Evolutionary conservation across 2,888 invertebrate species (phyloP).

Genomic region (Chrysolina haemoptera): DNA sequence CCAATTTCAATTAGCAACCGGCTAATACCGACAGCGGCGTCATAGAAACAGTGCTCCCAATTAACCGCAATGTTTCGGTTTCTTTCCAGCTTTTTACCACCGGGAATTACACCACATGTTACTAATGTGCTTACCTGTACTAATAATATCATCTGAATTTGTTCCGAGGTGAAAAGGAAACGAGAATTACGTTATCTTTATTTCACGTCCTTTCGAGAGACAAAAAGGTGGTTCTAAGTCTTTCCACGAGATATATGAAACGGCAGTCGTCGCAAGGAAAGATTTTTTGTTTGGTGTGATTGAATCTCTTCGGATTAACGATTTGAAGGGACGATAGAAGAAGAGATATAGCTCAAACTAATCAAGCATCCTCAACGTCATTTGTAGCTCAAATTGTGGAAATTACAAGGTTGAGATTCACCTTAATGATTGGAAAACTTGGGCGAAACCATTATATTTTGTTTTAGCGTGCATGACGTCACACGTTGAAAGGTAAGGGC

Average conservation of each 20-base stretch:
- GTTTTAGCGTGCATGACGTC: too few species aligned
- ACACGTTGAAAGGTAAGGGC: too few species aligned
- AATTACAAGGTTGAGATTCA: too few species aligned
- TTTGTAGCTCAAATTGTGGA: too few species aligned
- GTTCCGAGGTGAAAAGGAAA: slow-evolving; percentile 7
- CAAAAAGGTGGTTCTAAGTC: too few species aligned
- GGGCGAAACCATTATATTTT: too few species aligned
- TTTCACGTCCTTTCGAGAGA: slow-evolving; percentile 6
- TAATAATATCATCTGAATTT: slow-evolving; percentile 35
- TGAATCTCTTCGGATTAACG: slow-evolving; percentile 3
- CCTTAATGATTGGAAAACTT: too few species aligned
- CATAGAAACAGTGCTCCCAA: slow-evolving; percentile 31
- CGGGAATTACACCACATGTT: slow-evolving; percentile 40
- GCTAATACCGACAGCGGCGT: slow-evolving; percentile 27
- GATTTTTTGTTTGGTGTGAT: slow-evolving; percentile 4
- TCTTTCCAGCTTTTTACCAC: slow-evolving; percentile 36
- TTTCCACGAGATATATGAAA: slow-evolving; percentile 7
- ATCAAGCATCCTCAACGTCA: not conserved
- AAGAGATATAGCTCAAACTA: not conserved
- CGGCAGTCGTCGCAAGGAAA: not conserved
- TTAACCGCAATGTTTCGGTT: slow-evolving; percentile 34
- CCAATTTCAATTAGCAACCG: slow-evolving; percentile 12
- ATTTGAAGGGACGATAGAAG: not conserved
- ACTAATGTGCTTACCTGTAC: slow-evolving; percentile 36
- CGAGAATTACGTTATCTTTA: slow-evolving; percentile 7